phyloP scores from a whole-genome alignment of 2,113 vertebrate species.

The Amia ocellicauda region DNA sequence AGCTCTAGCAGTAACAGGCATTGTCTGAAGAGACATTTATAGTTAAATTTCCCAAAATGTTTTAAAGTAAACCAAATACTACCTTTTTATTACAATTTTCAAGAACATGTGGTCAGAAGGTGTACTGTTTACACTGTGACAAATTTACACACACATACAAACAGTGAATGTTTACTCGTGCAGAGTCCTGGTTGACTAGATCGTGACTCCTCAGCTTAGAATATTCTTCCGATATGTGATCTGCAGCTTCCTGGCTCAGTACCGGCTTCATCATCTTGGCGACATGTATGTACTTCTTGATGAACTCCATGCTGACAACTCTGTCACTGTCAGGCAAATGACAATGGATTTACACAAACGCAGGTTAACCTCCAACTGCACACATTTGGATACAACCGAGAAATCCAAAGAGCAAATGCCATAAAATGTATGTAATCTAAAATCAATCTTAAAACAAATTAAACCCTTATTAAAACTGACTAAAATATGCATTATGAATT shows the following conservation, averaged over 20 bases:
- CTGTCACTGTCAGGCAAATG: slow-evolving; percentile 40
- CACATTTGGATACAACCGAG: too few species aligned
- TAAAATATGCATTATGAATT: too few species aligned
- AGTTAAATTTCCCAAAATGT: too few species aligned
- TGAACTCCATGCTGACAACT: slow-evolving; percentile 52
- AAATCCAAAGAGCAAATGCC: too few species aligned
- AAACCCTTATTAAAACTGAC: too few species aligned
- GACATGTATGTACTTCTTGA: slow-evolving; percentile 54
- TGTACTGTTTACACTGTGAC: too few species aligned
- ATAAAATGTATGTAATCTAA: too few species aligned
- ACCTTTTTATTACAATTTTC: too few species aligned
- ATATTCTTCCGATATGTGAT: slow-evolving; percentile 53
- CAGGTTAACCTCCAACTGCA: not conserved
- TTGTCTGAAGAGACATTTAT: slow-evolving; percentile 50
- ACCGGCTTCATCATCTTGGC: slow-evolving; percentile 51
- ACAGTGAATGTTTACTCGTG: slow-evolving; percentile 33
- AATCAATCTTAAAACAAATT: too few species aligned
- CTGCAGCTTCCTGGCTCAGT: slow-evolving; percentile 46
- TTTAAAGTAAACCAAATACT: too few species aligned
- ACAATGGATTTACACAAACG: not conserved
- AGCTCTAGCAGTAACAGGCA: slow-evolving; percentile 48
- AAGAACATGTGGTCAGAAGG: too few species aligned
- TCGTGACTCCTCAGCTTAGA: slow-evolving; percentile 49
- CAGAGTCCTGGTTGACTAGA: slow-evolving; percentile 43
- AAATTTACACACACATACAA: not conserved